These are phyloP conservation scores for Oreonectes daqikongensis DNA, from an alignment of 2,797 vertebrate species.

Conservation along the genomic window DNA sequence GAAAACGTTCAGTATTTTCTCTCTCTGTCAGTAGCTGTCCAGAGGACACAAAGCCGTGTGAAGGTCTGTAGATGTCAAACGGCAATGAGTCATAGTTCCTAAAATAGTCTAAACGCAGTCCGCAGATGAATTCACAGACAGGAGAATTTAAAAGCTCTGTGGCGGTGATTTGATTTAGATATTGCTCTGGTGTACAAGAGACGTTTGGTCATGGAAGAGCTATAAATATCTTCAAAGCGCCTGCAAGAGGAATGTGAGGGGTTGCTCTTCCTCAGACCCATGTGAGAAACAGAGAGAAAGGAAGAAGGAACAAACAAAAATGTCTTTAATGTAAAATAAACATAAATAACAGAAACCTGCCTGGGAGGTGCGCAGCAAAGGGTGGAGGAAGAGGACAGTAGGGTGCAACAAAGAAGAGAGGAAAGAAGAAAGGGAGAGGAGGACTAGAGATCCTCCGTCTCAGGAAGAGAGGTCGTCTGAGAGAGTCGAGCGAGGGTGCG, in stretches of 20 bases:
- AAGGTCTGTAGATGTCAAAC: neutral
- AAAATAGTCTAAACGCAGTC: neutral
- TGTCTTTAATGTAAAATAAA: conserved; percentile 40
- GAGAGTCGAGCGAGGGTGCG: conserved; percentile 88
- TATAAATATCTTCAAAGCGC: conserved; percentile 64
- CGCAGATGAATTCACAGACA: neutral
- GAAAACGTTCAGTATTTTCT: neutral
- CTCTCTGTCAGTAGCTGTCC: neutral
- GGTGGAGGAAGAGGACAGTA: conserved; percentile 68
- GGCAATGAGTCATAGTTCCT: neutral
- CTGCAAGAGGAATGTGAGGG: conserved; percentile 48
- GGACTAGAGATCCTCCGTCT: conserved; percentile 91
- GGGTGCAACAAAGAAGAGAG: conserved; percentile 65
- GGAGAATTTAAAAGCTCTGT: neutral
- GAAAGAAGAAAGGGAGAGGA: conserved; percentile 66
- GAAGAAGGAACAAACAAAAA: conserved; percentile 8
- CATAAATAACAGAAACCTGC: conserved; percentile 79
- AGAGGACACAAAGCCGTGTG: neutral
- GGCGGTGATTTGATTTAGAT: conserved; percentile 10
- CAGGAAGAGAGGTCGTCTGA: conserved; percentile 82
- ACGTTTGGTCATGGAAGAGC: conserved; percentile 22
- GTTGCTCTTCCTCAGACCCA: conserved; percentile 29
- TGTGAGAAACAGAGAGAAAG: conserved; percentile 13
- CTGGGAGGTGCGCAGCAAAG: conserved; percentile 80
- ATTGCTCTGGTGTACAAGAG: conserved; percentile 14